These are phyloP conservation scores for Bradypodion pumilum DNA, from an alignment of 2,797 vertebrate species.

Conservation along the genomic window DNA sequence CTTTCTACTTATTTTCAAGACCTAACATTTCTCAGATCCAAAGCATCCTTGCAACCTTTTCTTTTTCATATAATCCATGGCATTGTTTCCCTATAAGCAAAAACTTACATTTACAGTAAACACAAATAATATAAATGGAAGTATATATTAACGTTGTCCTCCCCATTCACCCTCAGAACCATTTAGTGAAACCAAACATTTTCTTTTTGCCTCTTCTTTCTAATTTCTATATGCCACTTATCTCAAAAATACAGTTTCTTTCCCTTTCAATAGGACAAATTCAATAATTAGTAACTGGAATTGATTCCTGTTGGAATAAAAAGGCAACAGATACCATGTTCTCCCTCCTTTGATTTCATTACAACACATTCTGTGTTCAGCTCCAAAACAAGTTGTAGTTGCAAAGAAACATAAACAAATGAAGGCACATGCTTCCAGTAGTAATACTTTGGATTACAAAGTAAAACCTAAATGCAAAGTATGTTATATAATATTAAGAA, in stretches of 20 bases:
- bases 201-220: too few species aligned
- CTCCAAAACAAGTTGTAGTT: neutral
- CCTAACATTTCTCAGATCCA: neutral
- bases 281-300: neutral
- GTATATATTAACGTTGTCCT: too few species aligned
- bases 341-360: too few species aligned
- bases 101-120: too few species aligned
- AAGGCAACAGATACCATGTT: neutral
- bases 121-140: too few species aligned
- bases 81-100: neutral
- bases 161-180: too few species aligned
- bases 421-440: neutral
- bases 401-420: neutral
- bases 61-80: neutral
- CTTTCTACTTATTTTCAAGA: neutral
- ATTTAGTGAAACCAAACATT: too few species aligned
- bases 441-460: neutral
- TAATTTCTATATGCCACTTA: too few species aligned
- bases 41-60: neutral
- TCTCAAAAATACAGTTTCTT: too few species aligned
- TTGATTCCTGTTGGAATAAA: neutral
- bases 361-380: neutral
- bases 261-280: too few species aligned
- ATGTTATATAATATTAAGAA: neutral
- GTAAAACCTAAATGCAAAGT: neutral